Percentiles rank a stretch among this genome's conserved stretches.
Conservation (phyloP, 1,140 invertebrate species). For the Nephila pilipes region DNA sequence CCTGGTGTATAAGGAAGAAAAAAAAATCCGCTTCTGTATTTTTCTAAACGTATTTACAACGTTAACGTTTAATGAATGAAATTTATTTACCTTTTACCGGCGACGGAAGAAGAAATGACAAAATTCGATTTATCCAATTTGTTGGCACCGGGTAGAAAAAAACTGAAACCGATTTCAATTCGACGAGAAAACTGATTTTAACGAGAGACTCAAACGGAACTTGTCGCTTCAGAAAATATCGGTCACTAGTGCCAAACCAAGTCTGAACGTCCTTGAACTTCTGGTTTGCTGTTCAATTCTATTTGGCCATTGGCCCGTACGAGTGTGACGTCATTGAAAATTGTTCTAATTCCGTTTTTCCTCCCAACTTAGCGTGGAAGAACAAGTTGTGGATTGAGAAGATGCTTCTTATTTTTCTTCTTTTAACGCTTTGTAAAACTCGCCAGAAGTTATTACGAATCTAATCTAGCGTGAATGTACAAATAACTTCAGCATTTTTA, state of each 20-base stretch:
- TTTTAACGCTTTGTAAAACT: neutral
- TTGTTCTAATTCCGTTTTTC: conserved; percentile 63
- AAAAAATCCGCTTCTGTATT: neutral
- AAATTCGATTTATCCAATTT: conserved; percentile 21
- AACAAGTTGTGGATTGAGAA: neutral
- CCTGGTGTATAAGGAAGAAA: neutral
- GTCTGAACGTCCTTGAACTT: conserved; percentile 72
- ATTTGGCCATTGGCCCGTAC: conserved; percentile 66
- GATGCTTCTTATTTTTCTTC: neutral
- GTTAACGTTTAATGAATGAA: neutral
- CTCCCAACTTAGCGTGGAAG: conserved; percentile 38
- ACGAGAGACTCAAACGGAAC: conserved; percentile 43
- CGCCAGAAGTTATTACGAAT: neutral
- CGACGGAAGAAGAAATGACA: neutral
- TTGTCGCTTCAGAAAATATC: conserved; percentile 49
- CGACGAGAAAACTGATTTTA: conserved; percentile 5
- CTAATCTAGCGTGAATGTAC: neutral
- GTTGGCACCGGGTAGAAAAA: neutral
- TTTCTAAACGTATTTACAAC: neutral
- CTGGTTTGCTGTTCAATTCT: conserved; percentile 36
- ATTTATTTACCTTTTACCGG: neutral
- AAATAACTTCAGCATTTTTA: neutral
- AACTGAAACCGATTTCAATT: conserved; percentile 9
- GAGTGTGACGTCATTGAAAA: conserved; percentile 54
- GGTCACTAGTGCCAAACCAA: conserved; percentile 64